A percentile compares a stretch with the other conserved stretches of the same genome.
These are phyloP conservation scores for Apocrypta bakeri DNA, from an alignment of 1,140 invertebrate genomes.

Conservation along the genomic window DNA sequence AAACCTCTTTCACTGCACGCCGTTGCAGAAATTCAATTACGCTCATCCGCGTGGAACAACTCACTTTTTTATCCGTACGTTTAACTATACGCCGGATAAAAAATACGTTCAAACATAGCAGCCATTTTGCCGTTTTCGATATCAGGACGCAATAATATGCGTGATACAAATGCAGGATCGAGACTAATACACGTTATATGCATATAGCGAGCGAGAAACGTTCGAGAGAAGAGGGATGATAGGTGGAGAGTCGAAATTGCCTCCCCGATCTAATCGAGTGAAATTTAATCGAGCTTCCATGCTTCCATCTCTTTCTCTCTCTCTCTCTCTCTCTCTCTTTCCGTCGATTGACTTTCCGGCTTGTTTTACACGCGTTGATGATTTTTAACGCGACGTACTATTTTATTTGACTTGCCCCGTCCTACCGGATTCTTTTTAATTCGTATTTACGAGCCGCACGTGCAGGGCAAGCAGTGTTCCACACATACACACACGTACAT, in stretches of 20 bases:
- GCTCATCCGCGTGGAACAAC: slow-evolving; percentile 34
- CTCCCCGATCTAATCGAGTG: slow-evolving; percentile 39
- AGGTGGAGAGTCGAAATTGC: neutral
- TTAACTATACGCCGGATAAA: slow-evolving; percentile 31
- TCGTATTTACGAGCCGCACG: slow-evolving; percentile 23
- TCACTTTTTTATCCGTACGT: neutral
- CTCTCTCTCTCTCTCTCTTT: neutral
- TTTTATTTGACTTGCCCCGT: slow-evolving; percentile 36
- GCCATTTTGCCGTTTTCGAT: neutral
- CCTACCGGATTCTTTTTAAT: slow-evolving; percentile 29
- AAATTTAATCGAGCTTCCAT: slow-evolving; percentile 37
- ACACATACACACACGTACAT: neutral
- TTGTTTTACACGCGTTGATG: slow-evolving; percentile 43
- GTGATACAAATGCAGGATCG: neutral
- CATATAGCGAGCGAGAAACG: neutral
- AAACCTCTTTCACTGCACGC: neutral
- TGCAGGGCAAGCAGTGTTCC: neutral
- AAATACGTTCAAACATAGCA: slow-evolving; percentile 41
- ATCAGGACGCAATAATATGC: neutral
- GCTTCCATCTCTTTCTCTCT: neutral
- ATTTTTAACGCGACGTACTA: slow-evolving; percentile 25
- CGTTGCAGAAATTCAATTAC: slow-evolving; percentile 36
- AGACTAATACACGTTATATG: slow-evolving; percentile 1
- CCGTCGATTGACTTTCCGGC: slow-evolving; percentile 33
- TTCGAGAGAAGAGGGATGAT: neutral